Evolutionary conservation across 1,140 invertebrate genomes (phyloP), one percentile per base, ranked within the genome.

Genomic region (Streblospio benedicti): DNA sequence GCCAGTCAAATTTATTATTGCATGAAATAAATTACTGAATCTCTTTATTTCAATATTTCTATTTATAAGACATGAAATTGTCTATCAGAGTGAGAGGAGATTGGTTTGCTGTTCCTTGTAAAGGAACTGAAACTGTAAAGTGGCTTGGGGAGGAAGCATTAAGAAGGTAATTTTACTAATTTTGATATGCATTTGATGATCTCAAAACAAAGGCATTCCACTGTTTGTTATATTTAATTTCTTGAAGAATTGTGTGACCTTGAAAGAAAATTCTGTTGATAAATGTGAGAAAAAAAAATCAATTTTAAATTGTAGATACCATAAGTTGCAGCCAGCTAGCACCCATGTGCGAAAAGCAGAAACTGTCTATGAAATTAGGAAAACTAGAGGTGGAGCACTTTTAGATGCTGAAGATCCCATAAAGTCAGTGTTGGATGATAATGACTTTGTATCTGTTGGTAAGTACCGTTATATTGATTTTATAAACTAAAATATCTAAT

Each of bases 401-500:
- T 67, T 85, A 45, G 84, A 86, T 68, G 78, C 78, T 2, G 79
- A 81, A 61, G 85, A 86, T 67, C 12, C 71, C 9, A 77, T 86
- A 31, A 71, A 66, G 51, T 78, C 82, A 54, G 81, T 86, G 23
- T 71, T 86, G 5, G 82, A 84, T 62, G 83, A 85, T 69, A 82
- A 85, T 70, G 85, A 86, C 60, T 85, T 83, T 68, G 82, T 85
- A 27, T 82, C 82, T 31, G 79, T 85, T 33, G 83, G 83, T 84
- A 74, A 77, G 77, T 66, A 4, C 33, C 41, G 25, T 31, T 5
- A 20, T n/a, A 14, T 4, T 30, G 25, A 50, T 50, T 55, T 23
- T 55, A 54, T 54, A 54, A 50, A 6, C 30, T 5, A 4, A 57
- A 27, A n/a, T 6, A 57, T 54, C 18, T 55, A 6, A 50, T 25